A percentile compares a stretch with the other conserved stretches of the same genome.
These are phyloP conservation scores for Iselma pallidipennis DNA, from an alignment of 2,888 invertebrate genomes.

Conservation along the genomic window DNA sequence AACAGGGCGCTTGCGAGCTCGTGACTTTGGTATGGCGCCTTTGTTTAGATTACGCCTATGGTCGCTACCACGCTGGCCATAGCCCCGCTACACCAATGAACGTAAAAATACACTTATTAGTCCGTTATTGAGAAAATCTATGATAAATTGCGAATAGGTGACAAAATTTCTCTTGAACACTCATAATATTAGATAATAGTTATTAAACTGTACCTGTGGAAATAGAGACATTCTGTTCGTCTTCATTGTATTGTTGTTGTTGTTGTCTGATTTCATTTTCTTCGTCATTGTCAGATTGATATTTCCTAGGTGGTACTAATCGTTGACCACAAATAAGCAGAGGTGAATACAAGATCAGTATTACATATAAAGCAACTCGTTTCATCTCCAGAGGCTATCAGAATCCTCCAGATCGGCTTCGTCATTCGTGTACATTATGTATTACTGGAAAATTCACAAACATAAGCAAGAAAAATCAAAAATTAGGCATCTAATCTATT, in stretches of 20 bases:
- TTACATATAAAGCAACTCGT: slow-evolving; percentile 45
- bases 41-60: no score
- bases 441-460: slow-evolving; percentile 24
- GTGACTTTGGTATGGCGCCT: no score
- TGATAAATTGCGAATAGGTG: no score
- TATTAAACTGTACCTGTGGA: slow-evolving; percentile 57
- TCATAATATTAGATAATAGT: no score
- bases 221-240: slow-evolving; percentile 52
- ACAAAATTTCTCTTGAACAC: no score
- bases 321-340: slow-evolving; percentile 48
- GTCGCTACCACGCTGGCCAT: no score
- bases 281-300: slow-evolving; percentile 49
- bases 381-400: slow-evolving; percentile 52
- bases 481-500: no score
- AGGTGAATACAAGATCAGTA: slow-evolving; percentile 52
- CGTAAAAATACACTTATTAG: no score
- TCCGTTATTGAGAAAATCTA: no score
- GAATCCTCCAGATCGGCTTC: slow-evolving; percentile 43
- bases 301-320: slow-evolving; percentile 45
- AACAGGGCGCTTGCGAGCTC: no score
- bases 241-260: slow-evolving; percentile 44
- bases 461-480: background rate
- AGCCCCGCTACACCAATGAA: no score
- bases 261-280: slow-evolving; percentile 10
- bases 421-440: slow-evolving; percentile 48